Evolutionary conservation across 2,113 vertebrate genomes (phyloP), one percentile per base, ranked within the genome.

Genomic region (Heterochromis multidens): DNA sequence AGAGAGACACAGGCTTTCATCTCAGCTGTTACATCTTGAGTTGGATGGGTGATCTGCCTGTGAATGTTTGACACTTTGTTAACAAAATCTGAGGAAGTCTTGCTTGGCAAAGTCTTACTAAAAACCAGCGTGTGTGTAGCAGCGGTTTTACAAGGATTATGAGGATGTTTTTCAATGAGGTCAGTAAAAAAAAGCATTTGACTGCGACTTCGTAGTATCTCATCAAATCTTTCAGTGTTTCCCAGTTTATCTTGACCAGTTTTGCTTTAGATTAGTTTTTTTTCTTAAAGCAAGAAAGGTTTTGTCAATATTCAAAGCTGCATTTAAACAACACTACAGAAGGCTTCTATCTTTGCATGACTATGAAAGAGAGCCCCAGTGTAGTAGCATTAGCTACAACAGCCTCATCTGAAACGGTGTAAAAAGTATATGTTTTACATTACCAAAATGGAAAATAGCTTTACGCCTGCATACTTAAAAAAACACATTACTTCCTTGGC

Each of bases 61-160:
- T 33, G 81, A 91, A 77, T 88, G 77, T 84, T 88, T 91, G 91
- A 90, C 91, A 87, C 86, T 89, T 91, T 90, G 85, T 92, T 84
- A 88, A 83, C 84, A 87, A 77, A 92, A 90, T 87, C 81, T 85
- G 86, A 89, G 57, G 70, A 83, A 83, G 77, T 56, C 79, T 83
- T 72, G 59, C 87, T 89, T 83, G 81, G 89, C 83, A 62, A 79
- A 80, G 37, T 62, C 82, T 80, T 59, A 12, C 70, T 77, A 31
- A 60, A 82, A 85, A 70, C 61, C 40, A 58, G 31, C 37, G 33
- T 72, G 54, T 56, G 85, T 35, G 37, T 25, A 40, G 78, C 19
- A 35, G 63, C 11, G 35, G 19, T 59, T 88, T 79, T 37, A 52
- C 35, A 3, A 62, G 31, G 65, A 87, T 70, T 85, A 77, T 17